phyloP scores from a whole-genome alignment of 2,888 invertebrate species.

The Eristalis pertinax region DNA sequence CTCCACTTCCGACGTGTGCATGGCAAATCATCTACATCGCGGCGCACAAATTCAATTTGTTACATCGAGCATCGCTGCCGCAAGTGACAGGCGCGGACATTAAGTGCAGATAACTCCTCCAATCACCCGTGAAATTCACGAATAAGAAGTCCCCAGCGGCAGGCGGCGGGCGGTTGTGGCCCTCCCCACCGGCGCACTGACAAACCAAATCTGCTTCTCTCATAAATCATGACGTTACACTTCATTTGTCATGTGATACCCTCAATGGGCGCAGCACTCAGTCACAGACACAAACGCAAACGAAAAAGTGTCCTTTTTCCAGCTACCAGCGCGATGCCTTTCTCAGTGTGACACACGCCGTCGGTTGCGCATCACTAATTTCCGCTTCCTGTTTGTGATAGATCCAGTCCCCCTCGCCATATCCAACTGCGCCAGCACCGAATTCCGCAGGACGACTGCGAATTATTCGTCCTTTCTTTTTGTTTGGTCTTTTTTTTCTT shows the following conservation, averaged over 20 bases:
- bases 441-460: constrained; percentile 26
- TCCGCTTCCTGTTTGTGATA: constrained; percentile 66
- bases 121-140: constrained; percentile 60
- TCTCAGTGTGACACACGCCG: constrained; percentile 56
- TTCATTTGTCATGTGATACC: constrained; percentile 62
- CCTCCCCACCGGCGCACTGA: neutral
- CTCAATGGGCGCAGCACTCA: constrained; percentile 18
- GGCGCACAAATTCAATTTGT: constrained; percentile 51
- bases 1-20: neutral
- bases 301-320: constrained; percentile 18
- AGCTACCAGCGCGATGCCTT: constrained; percentile 8
- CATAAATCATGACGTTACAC: constrained; percentile 66
- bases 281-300: constrained; percentile 9
- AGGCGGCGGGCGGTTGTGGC: too few species aligned
- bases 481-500: too few species aligned
- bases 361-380: constrained; percentile 67
- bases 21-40: neutral
- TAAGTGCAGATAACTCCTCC: constrained; percentile 63
- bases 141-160: neutral
- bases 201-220: constrained; percentile 40
- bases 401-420: neutral
- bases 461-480: constrained; percentile 41
- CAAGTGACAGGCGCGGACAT: constrained; percentile 37
- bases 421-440: neutral
- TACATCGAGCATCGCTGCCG: constrained; percentile 6